Percentiles rank a stretch among this genome's conserved stretches.
Conservation (phyloP, 2,888 invertebrate species). For the Euphydryas editha region DNA sequence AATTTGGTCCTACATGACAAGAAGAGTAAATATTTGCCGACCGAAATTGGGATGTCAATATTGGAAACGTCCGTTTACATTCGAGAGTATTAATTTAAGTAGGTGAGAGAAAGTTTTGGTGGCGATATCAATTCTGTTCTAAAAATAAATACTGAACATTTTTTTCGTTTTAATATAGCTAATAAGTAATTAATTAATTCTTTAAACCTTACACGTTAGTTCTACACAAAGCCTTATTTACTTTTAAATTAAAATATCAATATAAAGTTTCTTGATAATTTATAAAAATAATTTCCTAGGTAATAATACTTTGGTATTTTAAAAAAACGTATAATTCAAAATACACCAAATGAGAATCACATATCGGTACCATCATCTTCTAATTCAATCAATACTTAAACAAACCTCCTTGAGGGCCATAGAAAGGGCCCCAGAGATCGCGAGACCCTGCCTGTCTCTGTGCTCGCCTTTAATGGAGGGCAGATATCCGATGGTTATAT, state of each 20-base stretch:
- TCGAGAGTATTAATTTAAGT: constrained; percentile 12
- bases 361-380: neutral
- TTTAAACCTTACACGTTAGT: no score
- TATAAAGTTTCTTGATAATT: no score
- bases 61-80: constrained; percentile 18
- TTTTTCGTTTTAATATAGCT: neutral
- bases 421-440: constrained; percentile 95
- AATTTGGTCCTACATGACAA: constrained; percentile 10
- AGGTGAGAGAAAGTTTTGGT: constrained; percentile 9
- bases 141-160: neutral
- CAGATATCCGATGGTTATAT: constrained; percentile 92
- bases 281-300: no score
- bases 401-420: constrained; percentile 93
- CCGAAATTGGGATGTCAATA: constrained; percentile 30
- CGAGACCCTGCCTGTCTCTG: constrained; percentile 91
- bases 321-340: neutral
- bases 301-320: no score
- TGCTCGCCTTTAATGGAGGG: constrained; percentile 91
- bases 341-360: neutral
- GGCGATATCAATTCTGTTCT: neutral
- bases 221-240: neutral
- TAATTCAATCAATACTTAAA: constrained; percentile 18
- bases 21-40: constrained; percentile 26
- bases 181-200: no score
- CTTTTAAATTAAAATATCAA: neutral